phyloP scores from a whole-genome alignment of 2,113 vertebrate species.

The Pitta sordida region DNA sequence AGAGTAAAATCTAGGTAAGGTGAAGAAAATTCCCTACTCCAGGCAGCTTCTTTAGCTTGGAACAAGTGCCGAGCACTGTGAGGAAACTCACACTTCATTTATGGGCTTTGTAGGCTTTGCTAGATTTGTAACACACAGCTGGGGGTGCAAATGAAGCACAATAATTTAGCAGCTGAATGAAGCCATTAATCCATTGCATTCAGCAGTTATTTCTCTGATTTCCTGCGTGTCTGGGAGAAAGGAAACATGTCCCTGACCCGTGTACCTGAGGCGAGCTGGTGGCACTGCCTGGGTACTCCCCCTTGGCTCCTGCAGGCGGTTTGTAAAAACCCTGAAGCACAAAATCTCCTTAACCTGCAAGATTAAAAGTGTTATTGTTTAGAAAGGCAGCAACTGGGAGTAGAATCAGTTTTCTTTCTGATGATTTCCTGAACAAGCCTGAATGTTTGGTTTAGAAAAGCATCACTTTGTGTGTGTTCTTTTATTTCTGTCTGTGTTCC shows the following conservation, averaged over 20 bases:
- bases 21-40: background rate
- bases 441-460: background rate
- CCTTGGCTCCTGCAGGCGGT: background rate
- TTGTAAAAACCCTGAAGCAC: background rate
- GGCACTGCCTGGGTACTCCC: background rate
- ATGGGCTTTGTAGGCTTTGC: background rate
- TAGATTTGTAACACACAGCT: background rate
- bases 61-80: background rate
- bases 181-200: background rate
- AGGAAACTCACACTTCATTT: background rate
- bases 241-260: background rate
- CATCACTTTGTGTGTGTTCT: background rate
- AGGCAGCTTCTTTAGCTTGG: background rate
- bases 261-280: background rate
- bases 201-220: background rate
- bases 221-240: background rate
- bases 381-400: background rate
- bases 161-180: background rate
- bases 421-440: background rate
- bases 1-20: background rate
- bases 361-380: background rate
- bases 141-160: background rate
- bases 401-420: background rate
- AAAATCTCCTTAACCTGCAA: background rate
- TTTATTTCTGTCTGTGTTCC: background rate